Evolutionary conservation across 2,797 vertebrate genomes (phyloP).

Genomic region (Chelidonichthys spinosus): DNA sequence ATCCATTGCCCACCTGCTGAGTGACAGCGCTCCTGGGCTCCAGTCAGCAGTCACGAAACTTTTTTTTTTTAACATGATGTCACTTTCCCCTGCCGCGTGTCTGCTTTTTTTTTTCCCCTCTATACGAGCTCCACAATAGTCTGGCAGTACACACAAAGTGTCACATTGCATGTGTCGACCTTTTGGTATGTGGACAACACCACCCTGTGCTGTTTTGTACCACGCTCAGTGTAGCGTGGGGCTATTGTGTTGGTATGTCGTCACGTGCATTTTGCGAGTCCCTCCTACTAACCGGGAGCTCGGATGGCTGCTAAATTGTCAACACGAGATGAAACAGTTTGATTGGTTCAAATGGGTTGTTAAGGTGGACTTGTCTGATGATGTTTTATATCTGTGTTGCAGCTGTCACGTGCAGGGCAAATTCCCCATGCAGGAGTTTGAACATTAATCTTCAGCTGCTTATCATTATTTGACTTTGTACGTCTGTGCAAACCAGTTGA

Average conservation of each 20-base stretch:
- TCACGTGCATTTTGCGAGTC: slow-evolving; percentile 23
- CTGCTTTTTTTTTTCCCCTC: no score
- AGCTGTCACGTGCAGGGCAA: slow-evolving; percentile 8
- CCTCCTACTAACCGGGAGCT: background rate
- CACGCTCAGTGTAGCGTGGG: slow-evolving; percentile 13
- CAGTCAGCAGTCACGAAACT: background rate
- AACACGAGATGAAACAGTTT: background rate
- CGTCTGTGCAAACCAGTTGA: background rate
- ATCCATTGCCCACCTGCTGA: slow-evolving; percentile 46
- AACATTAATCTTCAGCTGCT: background rate
- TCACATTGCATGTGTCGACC: slow-evolving; percentile 40
- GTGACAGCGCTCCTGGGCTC: slow-evolving; percentile 13
- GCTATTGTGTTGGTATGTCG: slow-evolving; percentile 12
- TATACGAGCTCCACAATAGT: slow-evolving; percentile 7
- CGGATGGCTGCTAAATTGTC: slow-evolving; percentile 10
- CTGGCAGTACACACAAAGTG: slow-evolving; percentile 24
- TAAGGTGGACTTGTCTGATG: background rate
- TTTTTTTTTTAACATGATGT: slow-evolving; percentile 15
- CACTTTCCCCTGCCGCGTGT: background rate
- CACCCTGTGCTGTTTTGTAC: slow-evolving; percentile 5
- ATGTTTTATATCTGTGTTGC: background rate
- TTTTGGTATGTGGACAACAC: slow-evolving; percentile 20
- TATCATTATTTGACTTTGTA: background rate
- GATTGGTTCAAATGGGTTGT: background rate
- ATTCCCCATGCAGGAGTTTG: background rate